These are phyloP conservation scores for Lycocorax pyrrhopterus DNA, from an alignment of 2,113 vertebrate species.

Conservation along the genomic window DNA sequence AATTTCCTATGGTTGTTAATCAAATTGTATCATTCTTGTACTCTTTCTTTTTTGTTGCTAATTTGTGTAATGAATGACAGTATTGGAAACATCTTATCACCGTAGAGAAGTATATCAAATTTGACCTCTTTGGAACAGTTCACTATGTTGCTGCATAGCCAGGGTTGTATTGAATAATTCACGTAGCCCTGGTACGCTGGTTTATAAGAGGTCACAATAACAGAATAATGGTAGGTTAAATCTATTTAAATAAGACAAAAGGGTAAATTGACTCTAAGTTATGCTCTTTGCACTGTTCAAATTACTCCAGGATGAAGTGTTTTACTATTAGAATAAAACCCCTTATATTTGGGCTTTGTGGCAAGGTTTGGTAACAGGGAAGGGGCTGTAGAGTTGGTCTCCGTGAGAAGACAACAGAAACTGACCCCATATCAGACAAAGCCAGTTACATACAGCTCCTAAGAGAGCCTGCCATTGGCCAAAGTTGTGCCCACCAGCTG, in stretches of 20 bases:
- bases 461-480: not conserved
- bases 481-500: not conserved
- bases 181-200: not conserved
- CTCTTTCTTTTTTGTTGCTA: not conserved
- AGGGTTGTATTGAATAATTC: not conserved
- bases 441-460: not conserved
- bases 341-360: not conserved
- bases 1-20: not conserved
- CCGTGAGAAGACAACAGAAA: not conserved
- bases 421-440: not conserved
- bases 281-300: not conserved
- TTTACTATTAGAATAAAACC: not conserved
- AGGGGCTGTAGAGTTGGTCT: rapidly evolving
- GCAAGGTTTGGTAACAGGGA: not conserved
- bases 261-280: not conserved
- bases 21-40: not conserved
- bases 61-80: not conserved
- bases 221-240: not conserved
- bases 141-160: not conserved
- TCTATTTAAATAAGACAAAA: not conserved
- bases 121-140: not conserved
- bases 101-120: not conserved
- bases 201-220: not conserved
- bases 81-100: not conserved
- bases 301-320: not conserved